These are phyloP conservation scores for Sclerodermus sp. DNA, from an alignment of 2,888 invertebrate genomes.

Conservation along the genomic window DNA sequence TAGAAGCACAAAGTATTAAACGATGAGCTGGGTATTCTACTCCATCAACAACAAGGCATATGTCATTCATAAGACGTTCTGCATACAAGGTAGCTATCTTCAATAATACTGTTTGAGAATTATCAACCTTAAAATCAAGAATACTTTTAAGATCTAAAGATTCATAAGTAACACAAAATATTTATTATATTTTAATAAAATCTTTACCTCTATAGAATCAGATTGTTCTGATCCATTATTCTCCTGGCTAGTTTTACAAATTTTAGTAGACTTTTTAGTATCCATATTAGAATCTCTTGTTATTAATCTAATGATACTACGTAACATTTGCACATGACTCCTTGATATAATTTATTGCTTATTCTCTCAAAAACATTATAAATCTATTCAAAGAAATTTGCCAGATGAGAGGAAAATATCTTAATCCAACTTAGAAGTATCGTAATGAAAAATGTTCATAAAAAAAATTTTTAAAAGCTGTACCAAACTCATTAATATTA, in stretches of 20 bases:
- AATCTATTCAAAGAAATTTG: no score
- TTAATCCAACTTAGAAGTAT: no score
- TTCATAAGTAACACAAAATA: not conserved
- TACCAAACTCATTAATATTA: no score
- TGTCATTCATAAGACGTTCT: constrained; percentile 87
- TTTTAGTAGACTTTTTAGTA: constrained; percentile 7
- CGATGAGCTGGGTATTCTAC: constrained; percentile 85
- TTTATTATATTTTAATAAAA: no score
- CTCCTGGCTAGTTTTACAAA: constrained; percentile 6
- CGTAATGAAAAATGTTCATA: no score
- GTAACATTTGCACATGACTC: constrained; percentile 36
- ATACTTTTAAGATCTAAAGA: constrained; percentile 5
- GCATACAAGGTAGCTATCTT: constrained; percentile 83
- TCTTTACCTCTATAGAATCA: constrained; percentile 43
- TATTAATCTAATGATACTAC: constrained; percentile 38
- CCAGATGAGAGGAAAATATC: not conserved
- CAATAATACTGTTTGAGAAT: constrained; percentile 77
- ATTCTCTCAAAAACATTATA: not conserved
- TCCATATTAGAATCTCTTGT: constrained; percentile 38
- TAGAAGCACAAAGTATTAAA: constrained; percentile 88
- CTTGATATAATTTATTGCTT: constrained; percentile 2
- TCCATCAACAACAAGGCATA: constrained; percentile 80
- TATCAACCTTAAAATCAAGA: constrained; percentile 71
- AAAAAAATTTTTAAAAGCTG: no score
- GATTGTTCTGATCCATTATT: constrained; percentile 24